phyloP scores from a whole-genome alignment of 2,888 invertebrate species.

The Ryuthela nishihirai region DNA sequence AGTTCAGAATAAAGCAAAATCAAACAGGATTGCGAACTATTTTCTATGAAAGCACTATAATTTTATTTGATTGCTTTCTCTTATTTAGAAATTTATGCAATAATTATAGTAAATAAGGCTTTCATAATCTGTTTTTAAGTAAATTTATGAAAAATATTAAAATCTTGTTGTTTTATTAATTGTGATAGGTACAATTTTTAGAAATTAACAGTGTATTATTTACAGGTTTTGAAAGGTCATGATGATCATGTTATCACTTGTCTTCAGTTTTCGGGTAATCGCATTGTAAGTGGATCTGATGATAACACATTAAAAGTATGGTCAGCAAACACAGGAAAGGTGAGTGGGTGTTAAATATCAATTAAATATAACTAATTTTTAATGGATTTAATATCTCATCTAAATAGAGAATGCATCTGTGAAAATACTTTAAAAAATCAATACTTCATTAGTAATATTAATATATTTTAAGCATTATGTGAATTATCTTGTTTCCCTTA shows the following conservation, averaged over 20 bases:
- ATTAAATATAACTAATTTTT: no score
- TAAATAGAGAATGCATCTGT: no score
- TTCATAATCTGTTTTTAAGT: not conserved
- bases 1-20: no score
- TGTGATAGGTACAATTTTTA: not conserved
- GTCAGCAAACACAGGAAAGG: constrained; percentile 88
- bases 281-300: constrained; percentile 96
- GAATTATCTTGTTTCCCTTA: no score
- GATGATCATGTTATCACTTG: constrained; percentile 99
- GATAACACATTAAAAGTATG: constrained; percentile 98
- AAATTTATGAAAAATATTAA: not conserved
- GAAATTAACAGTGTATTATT: constrained; percentile 51
- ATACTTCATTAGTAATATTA: no score
- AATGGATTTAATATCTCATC: no score
- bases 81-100: not conserved
- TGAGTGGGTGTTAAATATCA: constrained; percentile 11
- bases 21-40: no score
- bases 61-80: not conserved
- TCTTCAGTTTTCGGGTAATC: constrained; percentile 91
- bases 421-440: no score
- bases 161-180: no score
- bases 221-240: constrained; percentile 89
- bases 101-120: not conserved
- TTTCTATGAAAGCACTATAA: not conserved
- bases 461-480: no score